Base-by-base conservation (phyloP, 2,888 invertebrate genomes). In the Aporophyla lueneburgensis region DNA sequence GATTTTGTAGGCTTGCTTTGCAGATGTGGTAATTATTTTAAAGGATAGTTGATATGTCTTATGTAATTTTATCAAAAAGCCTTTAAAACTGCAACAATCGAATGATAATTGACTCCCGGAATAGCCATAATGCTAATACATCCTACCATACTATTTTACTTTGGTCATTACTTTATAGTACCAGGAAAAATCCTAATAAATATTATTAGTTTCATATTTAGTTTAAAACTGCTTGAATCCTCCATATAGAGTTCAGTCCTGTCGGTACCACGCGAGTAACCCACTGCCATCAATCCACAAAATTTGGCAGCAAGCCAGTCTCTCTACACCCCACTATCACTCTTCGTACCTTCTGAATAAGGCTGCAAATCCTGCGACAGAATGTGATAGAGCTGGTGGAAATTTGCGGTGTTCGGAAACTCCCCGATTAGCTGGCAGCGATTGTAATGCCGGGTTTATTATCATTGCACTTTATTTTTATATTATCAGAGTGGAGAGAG, bases 321-420 rank as follows among this genome's bases (percentile, higher is more conserved):
- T 10, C 27, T 12, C 40, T 12, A n/a, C 63, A 61, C 5, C 5
- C 59, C 58, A 81, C 67, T 72, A 82, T 70, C 54, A 49, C 14
- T 71, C 69, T 70, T 80, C 40, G 33, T 16, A 0, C 1, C 10
- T 46, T 54, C 4, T 7, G 0, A 21, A 74, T 83, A 88, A 78
- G 67, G 74, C 76, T 69, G 49, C 9, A 68, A 75, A 54, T 83
- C 24, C 67, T 53, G 12, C 43, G 63, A 61, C 51, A 68, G 43
- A 62, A 80, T 62, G 58, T 71, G 56, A 72, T 67, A 68, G 68
- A 62, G 65, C 58, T 69, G 43, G 59, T 74, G 73, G 80, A 85
- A 84, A 87, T 88, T 88, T 87, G 88, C 81, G 89, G 84, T 76
- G 74, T 87, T 85, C 86, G 86, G 83, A 89, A 89, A 85, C 86